These are phyloP conservation scores for Sarcophaga subvicina DNA, from an alignment of 2,888 invertebrate species.

Conservation along the genomic window DNA sequence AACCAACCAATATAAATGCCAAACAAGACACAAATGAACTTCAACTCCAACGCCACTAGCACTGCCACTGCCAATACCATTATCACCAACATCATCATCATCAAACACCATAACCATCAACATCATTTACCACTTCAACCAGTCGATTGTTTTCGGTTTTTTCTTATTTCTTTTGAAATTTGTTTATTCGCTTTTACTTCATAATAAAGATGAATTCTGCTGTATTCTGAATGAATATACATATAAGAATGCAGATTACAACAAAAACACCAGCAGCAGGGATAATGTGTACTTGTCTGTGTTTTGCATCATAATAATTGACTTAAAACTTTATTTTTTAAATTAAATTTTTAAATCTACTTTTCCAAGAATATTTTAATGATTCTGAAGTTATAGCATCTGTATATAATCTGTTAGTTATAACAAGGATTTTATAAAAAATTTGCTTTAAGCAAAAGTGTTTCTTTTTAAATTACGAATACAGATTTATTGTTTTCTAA, in stretches of 20 bases:
- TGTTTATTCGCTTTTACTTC: constrained; percentile 2
- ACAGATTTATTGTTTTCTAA: no score
- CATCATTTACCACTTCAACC: constrained; percentile 24
- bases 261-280: constrained; percentile 3
- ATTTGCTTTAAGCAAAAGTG: no score
- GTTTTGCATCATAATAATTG: constrained; percentile 36
- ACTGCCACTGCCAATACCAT: background rate
- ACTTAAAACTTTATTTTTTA: constrained; percentile 36
- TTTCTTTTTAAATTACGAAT: no score
- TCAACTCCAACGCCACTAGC: constrained; percentile 2
- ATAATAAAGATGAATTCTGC: constrained; percentile 21
- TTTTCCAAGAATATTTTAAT: background rate
- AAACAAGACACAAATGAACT: constrained; percentile 11
- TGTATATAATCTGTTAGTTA: no score
- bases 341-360: background rate
- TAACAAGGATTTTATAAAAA: no score
- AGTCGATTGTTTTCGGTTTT: constrained; percentile 27
- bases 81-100: constrained; percentile 1
- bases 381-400: no score
- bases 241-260: constrained; percentile 14
- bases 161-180: background rate
- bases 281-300: background rate
- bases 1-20: constrained; percentile 27
- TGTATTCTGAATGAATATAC: constrained; percentile 28
- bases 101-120: background rate